A percentile compares a stretch with the other conserved stretches of the same genome.
Conservation (phyloP, 2,113 vertebrate genomes). For the Odocoileus virginianus region DNA sequence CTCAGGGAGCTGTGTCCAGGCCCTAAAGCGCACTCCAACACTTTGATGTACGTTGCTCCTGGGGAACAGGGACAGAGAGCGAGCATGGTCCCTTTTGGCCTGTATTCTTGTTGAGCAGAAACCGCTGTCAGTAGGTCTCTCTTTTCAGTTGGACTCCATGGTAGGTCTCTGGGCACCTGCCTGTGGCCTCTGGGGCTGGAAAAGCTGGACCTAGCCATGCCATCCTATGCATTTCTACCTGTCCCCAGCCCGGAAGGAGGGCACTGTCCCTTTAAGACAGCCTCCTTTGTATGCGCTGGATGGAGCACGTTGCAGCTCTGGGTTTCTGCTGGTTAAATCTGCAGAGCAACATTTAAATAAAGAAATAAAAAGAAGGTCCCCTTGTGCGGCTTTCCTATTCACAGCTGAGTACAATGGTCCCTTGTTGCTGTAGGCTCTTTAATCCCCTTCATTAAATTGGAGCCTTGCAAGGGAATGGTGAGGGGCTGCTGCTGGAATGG, state of each 20-base stretch:
- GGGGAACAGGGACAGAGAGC: neutral
- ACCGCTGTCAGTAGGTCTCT: neutral
- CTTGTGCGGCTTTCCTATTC: conserved; percentile 63
- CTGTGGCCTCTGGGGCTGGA: neutral
- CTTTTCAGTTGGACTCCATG: neutral
- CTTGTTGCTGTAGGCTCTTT: conserved; percentile 55
- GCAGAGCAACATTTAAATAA: conserved; percentile 58
- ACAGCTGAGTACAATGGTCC: conserved; percentile 44
- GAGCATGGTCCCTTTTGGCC: fast-evolving
- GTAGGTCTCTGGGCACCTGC: neutral
- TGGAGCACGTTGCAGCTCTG: conserved; percentile 18
- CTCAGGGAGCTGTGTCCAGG: neutral
- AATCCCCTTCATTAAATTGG: conserved; percentile 13
- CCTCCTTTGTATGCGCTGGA: conserved; percentile 44
- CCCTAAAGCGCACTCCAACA: neutral
- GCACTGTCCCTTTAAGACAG: conserved; percentile 64
- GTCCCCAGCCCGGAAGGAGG: neutral
- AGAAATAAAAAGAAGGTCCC: conserved; percentile 42
- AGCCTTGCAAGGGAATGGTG: conserved; percentile 3
- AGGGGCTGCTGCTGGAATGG: neutral
- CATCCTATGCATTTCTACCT: neutral
- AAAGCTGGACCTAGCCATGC: neutral
- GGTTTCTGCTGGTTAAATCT: conserved; percentile 51
- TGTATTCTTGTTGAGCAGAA: neutral
- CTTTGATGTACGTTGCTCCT: fast-evolving